Evolutionary conservation across 2,113 vertebrate genomes (phyloP).

Genomic region (Syngnathus floridae): DNA sequence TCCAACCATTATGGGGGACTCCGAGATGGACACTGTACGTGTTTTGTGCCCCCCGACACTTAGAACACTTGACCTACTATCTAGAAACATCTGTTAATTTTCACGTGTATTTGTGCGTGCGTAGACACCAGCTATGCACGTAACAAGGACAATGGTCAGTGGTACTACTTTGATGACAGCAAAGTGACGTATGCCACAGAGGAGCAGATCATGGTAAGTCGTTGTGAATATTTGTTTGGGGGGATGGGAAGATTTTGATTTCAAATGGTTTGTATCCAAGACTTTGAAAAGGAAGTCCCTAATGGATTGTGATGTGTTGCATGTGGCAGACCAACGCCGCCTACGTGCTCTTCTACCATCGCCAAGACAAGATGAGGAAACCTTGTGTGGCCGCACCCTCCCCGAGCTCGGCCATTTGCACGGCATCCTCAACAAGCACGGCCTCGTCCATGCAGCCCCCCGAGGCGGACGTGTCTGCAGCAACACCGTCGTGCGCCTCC

Average conservation of each 20-base stretch:
- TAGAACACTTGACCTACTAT: too few species aligned
- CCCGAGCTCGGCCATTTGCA: slow-evolving; percentile 29
- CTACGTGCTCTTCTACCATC: slow-evolving; percentile 83
- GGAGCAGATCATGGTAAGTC: slow-evolving; percentile 77
- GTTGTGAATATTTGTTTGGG: not conserved
- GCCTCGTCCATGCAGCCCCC: slow-evolving; percentile 38
- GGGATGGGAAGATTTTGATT: too few species aligned
- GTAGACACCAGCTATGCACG: slow-evolving; percentile 80
- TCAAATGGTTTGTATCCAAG: not conserved
- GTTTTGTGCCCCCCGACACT: not conserved
- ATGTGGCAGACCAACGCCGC: slow-evolving; percentile 75
- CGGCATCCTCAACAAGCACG: slow-evolving; percentile 22
- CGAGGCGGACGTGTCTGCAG: slow-evolving; percentile 18
- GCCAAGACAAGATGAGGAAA: slow-evolving; percentile 75
- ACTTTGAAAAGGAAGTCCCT: not conserved
- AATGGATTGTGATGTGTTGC: not conserved
- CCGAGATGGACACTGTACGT: slow-evolving; percentile 82
- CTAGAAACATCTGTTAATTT: not conserved
- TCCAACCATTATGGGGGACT: slow-evolving; percentile 87
- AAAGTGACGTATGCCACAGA: slow-evolving; percentile 77
- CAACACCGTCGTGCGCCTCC: not conserved
- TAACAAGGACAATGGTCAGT: slow-evolving; percentile 83
- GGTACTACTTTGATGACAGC: slow-evolving; percentile 85
- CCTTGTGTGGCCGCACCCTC: slow-evolving; percentile 49
- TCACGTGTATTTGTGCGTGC: slow-evolving; percentile 6